A percentile compares a stretch with the other conserved stretches of the same genome.
phyloP scores from a whole-genome alignment of 2,797 vertebrate species.

The Peromyscus aztecus region DNA sequence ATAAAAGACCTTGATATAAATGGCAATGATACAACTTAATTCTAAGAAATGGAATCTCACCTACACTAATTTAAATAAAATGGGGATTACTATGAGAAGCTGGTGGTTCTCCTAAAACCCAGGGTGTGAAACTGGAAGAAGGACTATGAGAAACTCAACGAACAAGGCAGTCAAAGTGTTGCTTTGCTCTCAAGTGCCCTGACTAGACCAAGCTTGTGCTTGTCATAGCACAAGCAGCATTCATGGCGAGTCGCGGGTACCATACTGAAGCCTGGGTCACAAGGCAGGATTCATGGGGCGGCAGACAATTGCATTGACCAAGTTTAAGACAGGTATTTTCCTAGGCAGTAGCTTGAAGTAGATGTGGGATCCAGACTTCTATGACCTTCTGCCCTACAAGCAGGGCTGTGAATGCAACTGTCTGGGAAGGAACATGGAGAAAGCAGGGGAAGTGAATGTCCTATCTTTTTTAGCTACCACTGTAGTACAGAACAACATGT shows the following conservation, averaged over 20 bases:
- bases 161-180: neutral
- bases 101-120: conserved; percentile 31
- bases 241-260: neutral
- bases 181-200: neutral
- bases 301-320: neutral
- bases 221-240: rapidly evolving
- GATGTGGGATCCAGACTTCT: neutral
- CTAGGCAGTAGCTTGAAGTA: conserved; percentile 7
- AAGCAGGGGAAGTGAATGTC: neutral
- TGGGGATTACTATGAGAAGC: neutral
- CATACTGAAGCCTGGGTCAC: neutral
- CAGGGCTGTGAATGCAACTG: neutral
- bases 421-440: neutral
- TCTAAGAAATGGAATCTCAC: conserved; percentile 24
- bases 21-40: neutral
- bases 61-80: conserved; percentile 52
- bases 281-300: neutral
- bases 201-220: neutral
- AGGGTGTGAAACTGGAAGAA: neutral
- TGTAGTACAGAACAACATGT: neutral
- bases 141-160: neutral
- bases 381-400: neutral
- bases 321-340: neutral
- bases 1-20: conserved; percentile 10
- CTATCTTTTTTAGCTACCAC: neutral